Base-by-base conservation (phyloP, 1,140 invertebrate genomes). In the Atta texana region DNA sequence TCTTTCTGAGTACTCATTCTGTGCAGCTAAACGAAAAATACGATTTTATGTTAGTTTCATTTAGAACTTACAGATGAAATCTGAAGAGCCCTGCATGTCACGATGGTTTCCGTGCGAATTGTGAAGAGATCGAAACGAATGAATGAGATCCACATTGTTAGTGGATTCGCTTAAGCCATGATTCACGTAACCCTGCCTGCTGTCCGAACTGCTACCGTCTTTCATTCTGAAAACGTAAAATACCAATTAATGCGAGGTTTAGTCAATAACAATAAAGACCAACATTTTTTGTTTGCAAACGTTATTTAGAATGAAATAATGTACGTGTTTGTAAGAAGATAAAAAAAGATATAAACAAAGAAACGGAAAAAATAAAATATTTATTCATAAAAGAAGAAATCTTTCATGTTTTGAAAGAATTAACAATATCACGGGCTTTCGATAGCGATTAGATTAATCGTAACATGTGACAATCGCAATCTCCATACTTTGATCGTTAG, bases 1-100 rank as follows among this genome's bases (percentile, higher is more conserved):
- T 3, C 28, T 55, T 44, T 21, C 51, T 21, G 10, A 2, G 12
- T 34, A 31, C 34, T 12, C 12, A 34, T 6, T 76, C 16, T 18
- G 24, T 10, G 16, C 31, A 28, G 21, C 34, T 76, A 8, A 28
- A n/a, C 21, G 16, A 44, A 28, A 61, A 61, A 53, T 31, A 75
- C 39, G n/a, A 66, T 55, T 63, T 51, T 57, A 5, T 55, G 5
- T n/a, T n/a, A 55, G n/a, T n/a, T n/a, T 31, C 28, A 14, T 49
- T 39, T 24, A n/a, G 18, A 81, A 94, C 94, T 95, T 92, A 96
- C 95, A 93, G 76, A 95, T 95, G 64, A 95, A 95, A 82, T 95
- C 94, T 8, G 95, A 95, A 63, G 95, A 95, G n/a, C 95, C 94
- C 75, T 94, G 93, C 55, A 94, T 92, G 61, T 94, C 94, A 74